Evolutionary conservation across 2,888 invertebrate species (phyloP), one percentile per base, ranked within the genome.

Genomic region (Oscheius sp.): DNA sequence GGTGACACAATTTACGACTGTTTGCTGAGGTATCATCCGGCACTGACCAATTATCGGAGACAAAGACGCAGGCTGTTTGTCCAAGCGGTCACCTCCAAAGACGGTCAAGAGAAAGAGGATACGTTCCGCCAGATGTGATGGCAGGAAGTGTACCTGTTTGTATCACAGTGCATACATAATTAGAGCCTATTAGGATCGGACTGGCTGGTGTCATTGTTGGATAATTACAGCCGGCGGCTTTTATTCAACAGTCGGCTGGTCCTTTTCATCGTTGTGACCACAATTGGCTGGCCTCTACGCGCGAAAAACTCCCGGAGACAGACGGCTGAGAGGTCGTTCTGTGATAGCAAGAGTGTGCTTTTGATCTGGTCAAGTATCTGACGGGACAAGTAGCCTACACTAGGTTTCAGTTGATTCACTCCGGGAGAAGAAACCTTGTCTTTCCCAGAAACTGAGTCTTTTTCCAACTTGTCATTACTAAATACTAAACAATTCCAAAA

Each of bases 191-290:
- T 47, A 32, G 21, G 21, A n/a, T 50, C 65, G 50, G 29, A 10
- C 10, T 63, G 50, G 42, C 53, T 68, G 53, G 68, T 55, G 68
- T 53, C 55, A 55, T 68, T 55, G 68, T 33, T 33, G 47, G 9
- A 68, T 68, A 68, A 68, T 68, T 68, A 68, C 68, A 68, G 53
- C 53, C 63, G 68, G 68, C 68, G 68, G 68, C 55, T 55, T 53
- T 51, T 53, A 63, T 63, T 63, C 63, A 63, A 63, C 63, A 63
- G 63, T 63, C 63, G 63, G 63, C 63, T 63, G 63, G 11, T 48
- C 42, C 68, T 68, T 70, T 70, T 70, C 70, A 70, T 70, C 70
- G 29, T 21, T 33, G 11, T 32, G 21, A 9, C 10, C 35, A 58
- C 70, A 70, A 70, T 70, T 70, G 70, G 58, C 70, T 37, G 59